Evolutionary conservation across 2,113 vertebrate genomes (phyloP), one percentile per base, ranked within the genome.

Genomic region (Myiagra hebetior): DNA sequence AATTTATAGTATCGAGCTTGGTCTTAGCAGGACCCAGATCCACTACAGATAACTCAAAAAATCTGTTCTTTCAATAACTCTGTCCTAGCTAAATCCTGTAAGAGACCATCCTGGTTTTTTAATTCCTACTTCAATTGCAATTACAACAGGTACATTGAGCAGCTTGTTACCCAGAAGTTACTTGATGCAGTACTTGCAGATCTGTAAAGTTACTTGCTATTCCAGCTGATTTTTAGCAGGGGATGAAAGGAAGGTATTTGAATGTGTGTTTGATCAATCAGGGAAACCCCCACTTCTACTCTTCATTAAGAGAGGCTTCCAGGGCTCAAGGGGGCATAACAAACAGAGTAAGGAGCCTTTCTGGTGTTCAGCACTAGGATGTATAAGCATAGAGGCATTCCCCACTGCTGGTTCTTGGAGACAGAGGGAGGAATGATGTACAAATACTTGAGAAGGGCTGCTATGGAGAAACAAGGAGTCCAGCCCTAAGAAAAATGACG

Each of bases 391-490:
- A 79, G 74, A 78, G 37, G 30, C 28, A 75, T 42, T 67, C 44
- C 31, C 24, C 56, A 60, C 46, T 41, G 47, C 63, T 77, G 63
- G 22, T 30, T 85, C 56, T 59, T n/a, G 24, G 41, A 85, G 47
- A 53, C 6, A 42, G 73, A 49, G 21, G 78, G 42, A 67, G 9
- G 41, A 84, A 73, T 20, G n/a, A 89, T 15, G 52, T 31, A 53
- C 5, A 78, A 85, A 74, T 46, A 87, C 60, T 87, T 87, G 35
- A 94, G 76, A 59, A 56, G 22, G 42, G 87, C 91, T 96, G 59
- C 87, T 80, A 87, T 12, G 78, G 67, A 89, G 44, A 91, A 94
- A 65, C 17, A 46, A 41, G 41, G 53, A 68, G 69, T 53, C 39
- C 68, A 70, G 28, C 35, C 67, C 23, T 33, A 72, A 82, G 57